These are phyloP conservation scores for Solenopsis fugax DNA, from an alignment of 1,140 invertebrate genomes.

Conservation along the genomic window DNA sequence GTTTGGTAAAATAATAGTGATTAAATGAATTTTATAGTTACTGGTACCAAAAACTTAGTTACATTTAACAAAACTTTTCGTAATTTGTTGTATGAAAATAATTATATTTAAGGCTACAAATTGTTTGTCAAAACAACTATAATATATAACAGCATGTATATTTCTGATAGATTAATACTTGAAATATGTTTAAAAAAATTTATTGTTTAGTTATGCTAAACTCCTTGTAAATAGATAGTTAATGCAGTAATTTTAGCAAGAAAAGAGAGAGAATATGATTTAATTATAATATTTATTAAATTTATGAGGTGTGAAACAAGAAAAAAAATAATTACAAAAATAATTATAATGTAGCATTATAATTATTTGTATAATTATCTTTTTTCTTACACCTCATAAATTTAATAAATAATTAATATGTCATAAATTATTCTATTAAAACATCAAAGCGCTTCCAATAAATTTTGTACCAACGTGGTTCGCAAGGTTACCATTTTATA, in stretches of 20 bases:
- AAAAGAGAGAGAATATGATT: not conserved
- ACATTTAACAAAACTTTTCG: too few relatives aligned
- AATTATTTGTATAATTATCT: not conserved
- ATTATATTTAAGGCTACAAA: too few relatives aligned
- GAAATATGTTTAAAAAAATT: not conserved
- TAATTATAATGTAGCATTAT: not conserved
- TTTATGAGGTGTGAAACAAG: too few relatives aligned
- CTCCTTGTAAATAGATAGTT: not conserved
- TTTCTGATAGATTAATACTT: not conserved
- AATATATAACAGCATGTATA: not conserved
- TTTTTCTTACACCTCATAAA: not conserved
- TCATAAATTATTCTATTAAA: conserved; percentile 79
- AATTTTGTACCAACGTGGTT: conserved; percentile 72
- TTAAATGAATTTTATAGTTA: too few relatives aligned
- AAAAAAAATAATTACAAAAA: too few relatives aligned
- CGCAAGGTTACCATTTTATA: conserved; percentile 75
- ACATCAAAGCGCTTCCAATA: conserved; percentile 62
- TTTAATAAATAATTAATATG: conserved; percentile 29
- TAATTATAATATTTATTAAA: too few relatives aligned
- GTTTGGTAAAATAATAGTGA: too few relatives aligned
- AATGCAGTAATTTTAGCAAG: not conserved
- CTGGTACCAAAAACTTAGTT: too few relatives aligned
- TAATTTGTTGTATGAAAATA: too few relatives aligned
- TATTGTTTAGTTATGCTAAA: not conserved
- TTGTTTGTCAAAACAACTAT: too few relatives aligned